These are phyloP conservation scores for Limenitis camilla DNA, from an alignment of 2,888 invertebrate genomes.

Conservation along the genomic window DNA sequence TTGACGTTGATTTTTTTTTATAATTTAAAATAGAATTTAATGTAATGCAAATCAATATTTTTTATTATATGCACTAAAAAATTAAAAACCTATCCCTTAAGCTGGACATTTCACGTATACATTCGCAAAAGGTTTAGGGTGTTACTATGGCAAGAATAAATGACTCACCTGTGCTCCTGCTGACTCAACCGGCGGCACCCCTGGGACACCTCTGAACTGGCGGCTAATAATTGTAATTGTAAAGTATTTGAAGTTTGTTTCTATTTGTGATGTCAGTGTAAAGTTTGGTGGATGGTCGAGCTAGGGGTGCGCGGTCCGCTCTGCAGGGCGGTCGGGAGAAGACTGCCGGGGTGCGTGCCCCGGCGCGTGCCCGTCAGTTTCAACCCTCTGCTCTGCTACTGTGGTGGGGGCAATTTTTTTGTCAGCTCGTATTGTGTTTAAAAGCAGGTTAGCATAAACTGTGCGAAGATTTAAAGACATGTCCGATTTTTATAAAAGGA, in stretches of 20 bases:
- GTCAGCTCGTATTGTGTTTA: not conserved
- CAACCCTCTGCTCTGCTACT: slow-evolving; percentile 44
- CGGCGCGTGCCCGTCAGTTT: slow-evolving; percentile 50
- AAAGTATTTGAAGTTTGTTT: slow-evolving; percentile 16
- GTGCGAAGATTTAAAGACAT: not conserved
- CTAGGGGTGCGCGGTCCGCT: slow-evolving; percentile 67
- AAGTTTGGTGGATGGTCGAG: slow-evolving; percentile 26
- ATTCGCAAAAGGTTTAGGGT: slow-evolving; percentile 46
- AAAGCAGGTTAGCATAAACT: not conserved
- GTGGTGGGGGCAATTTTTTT: slow-evolving; percentile 5
- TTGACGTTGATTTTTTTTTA: too few species aligned
- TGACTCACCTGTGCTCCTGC: slow-evolving; percentile 67
- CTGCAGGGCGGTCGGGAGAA: slow-evolving; percentile 55
- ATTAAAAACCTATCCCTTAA: slow-evolving; percentile 16
- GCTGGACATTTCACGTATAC: slow-evolving; percentile 17
- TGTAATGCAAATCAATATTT: too few species aligned
- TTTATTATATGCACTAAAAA: not conserved
- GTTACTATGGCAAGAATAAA: slow-evolving; percentile 66
- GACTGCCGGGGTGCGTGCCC: slow-evolving; percentile 64
- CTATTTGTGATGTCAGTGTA: slow-evolving; percentile 23
- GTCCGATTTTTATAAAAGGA: not conserved
- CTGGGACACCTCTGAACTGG: slow-evolving; percentile 33
- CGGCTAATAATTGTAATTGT: slow-evolving; percentile 5
- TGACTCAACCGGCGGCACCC: slow-evolving; percentile 66
- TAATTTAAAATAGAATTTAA: too few species aligned